Evolutionary conservation across 2,797 vertebrate species (phyloP), one percentile per base, ranked within the genome.

Genomic region (Acanthurus leucopareius): DNA sequence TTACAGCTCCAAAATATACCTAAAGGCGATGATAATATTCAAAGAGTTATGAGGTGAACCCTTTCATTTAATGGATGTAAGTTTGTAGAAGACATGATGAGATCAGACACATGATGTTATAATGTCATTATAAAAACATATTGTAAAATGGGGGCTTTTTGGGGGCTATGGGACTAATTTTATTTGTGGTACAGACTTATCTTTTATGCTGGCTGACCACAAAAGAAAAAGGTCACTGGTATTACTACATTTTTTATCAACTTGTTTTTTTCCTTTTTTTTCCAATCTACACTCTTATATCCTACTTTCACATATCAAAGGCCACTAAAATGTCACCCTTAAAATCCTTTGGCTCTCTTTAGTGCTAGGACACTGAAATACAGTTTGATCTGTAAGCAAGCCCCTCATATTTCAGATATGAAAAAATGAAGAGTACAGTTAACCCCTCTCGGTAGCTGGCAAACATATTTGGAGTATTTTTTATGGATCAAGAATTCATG

Each of bases 391-490:
- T 71, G 28, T 32, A 32, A 32, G 32, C 22, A 48, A 42, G 28
- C 20, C 72, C 20, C 7, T 35, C 4, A 49, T 60, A 56, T 28
- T 47, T 64, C n/a, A 49, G 52, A 60, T 72, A 13, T 35, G 5
- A 32, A 32, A 20, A 65, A 56, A 52, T 48, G 0, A 66, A 60
- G 61, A 47, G 14, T 28, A 20, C 25, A 60, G 28, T 56, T 14
- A 51, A 38, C 8, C 9, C 25, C 4, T 20, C 22, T 65, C 59
- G 72, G 40, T 45, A 25, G 14, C 22, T 22, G 51, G 49, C 16
- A 64, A 61, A 77, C 22, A 57, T 59, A 51, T 72, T 61, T 28
- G 0, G 48, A 25, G 10, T 62, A 48, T 68, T 77, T 72, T 61
- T 6, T 22, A 38, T 51, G 35, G 14, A 64, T 65, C 40, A 79